A percentile compares a stretch with the other conserved stretches of the same genome.
phyloP scores from a whole-genome alignment of 2,888 invertebrate genomes.

The Himalopsyche anomala region DNA sequence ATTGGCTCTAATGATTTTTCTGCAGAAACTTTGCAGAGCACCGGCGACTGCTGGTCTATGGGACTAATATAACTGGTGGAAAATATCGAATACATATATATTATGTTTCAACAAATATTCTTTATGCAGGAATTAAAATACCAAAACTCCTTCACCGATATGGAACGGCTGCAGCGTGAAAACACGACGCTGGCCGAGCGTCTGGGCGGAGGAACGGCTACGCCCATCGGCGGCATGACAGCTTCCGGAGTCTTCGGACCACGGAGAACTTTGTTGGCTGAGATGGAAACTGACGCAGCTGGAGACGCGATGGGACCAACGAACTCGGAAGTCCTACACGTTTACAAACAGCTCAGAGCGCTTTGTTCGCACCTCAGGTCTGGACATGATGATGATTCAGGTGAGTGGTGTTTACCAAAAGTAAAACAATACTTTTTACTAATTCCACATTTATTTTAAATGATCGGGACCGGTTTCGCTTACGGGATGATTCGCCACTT shows the following conservation, averaged over 20 bases:
- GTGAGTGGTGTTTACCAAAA: slow-evolving; percentile 69
- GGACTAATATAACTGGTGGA: background rate
- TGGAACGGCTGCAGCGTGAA: slow-evolving; percentile 84
- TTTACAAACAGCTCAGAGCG: slow-evolving; percentile 84
- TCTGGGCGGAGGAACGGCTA: slow-evolving; percentile 79
- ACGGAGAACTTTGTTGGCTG: slow-evolving; percentile 87
- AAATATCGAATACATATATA: background rate
- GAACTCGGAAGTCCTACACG: slow-evolving; percentile 80
- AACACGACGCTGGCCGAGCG: slow-evolving; percentile 84
- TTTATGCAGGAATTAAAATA: slow-evolving; percentile 75
- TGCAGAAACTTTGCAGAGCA: too few species aligned
- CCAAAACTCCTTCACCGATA: slow-evolving; percentile 79
- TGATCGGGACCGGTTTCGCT: too few species aligned
- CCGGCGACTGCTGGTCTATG: too few species aligned
- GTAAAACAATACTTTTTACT: too few species aligned
- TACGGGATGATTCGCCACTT: too few species aligned
- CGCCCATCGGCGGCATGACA: slow-evolving; percentile 68
- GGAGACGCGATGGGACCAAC: slow-evolving; percentile 74
- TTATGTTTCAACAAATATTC: background rate
- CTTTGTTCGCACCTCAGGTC: slow-evolving; percentile 85
- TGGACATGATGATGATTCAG: slow-evolving; percentile 86
- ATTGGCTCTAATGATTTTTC: too few species aligned
- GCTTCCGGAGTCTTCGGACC: slow-evolving; percentile 69
- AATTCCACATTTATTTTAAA: too few species aligned
- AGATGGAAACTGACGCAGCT: slow-evolving; percentile 88